Conservation (phyloP, 1,140 invertebrate species). For the Drosophila arizonae region DNA sequence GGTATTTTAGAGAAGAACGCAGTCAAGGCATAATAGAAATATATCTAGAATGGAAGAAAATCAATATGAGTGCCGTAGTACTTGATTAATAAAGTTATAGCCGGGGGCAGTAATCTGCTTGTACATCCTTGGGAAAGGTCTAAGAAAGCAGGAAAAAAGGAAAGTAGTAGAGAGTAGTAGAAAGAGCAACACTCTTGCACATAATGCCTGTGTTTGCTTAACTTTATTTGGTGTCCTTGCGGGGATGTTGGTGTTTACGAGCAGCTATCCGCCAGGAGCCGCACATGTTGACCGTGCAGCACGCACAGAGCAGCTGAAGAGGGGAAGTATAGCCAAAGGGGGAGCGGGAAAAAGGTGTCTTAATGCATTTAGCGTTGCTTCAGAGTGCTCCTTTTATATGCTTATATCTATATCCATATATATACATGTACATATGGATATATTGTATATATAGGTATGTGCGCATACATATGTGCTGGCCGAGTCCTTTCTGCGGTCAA, state of each 20-base stretch:
- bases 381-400: slow-evolving; percentile 18
- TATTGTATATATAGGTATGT: neutral
- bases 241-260: slow-evolving; percentile 50
- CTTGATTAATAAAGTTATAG: slow-evolving; percentile 65
- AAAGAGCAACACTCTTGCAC: slow-evolving; percentile 59
- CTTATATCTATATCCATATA: neutral
- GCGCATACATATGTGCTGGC: slow-evolving; percentile 5
- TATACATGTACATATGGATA: neutral
- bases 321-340: no score
- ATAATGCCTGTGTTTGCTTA: slow-evolving; percentile 70
- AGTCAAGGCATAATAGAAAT: slow-evolving; percentile 42
- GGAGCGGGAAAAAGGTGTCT: slow-evolving; percentile 14
- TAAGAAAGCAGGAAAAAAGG: neutral
- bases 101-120: neutral
- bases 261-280: slow-evolving; percentile 7
- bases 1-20: neutral
- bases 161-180: slow-evolving; percentile 6
- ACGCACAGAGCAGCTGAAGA: slow-evolving; percentile 13
- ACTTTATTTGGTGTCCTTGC: slow-evolving; percentile 64
- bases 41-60: slow-evolving; percentile 48
- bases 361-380: slow-evolving; percentile 68
- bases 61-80: slow-evolving; percentile 52
- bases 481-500: slow-evolving; percentile 64
- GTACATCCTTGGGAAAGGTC: neutral
- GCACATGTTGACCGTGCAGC: slow-evolving; percentile 28